Evolutionary conservation across 2,888 invertebrate species (phyloP), one percentile per base, ranked within the genome.

Genomic region (Erpobdella octoculata): DNA sequence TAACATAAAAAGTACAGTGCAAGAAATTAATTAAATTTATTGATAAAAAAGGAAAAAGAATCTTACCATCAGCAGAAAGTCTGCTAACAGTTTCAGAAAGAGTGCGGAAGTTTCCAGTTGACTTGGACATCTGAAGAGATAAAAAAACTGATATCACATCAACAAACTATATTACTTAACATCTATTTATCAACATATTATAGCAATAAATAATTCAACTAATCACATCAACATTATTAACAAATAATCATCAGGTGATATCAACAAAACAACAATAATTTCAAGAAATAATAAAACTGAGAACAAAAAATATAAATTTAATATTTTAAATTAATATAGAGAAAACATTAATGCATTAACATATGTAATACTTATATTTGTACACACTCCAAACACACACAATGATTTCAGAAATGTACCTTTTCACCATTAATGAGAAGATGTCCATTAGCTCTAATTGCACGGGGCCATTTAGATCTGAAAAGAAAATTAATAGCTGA

Each of bases 81-180:
- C 92, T 93, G 21, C 89, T 86, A 6, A 97, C 87, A 12, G 94
- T 93, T 79, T 97, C 94, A 12, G 87, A 83, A 0, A 97, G 85
- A 0, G 97, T 97, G 77, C 98, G 84, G 84, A 98, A 99, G 83
- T 99, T 99, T 0, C 98, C 98, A 38, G 97, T 98, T 0, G 94
- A 94, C 83, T 98, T 98, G 0, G 97, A 96, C 98, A 98, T 98
- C 88, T 89, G 77, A 18, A 78, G n/a, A 1, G 18, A n/a, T n/a
- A n/a, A n/a, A n/a, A n/a, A n/a, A n/a, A n/a, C n/a, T n/a, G n/a
- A n/a, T n/a, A n/a, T 21, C n/a, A 21, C 25, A 71, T 5, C 15
- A n/a, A 9, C 21, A 6, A 36, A 48, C 38, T 38, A 31, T 37
- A 31, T 62, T 31, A 8, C 33, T 31, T 28, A 33, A 8, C 8